phyloP scores from a whole-genome alignment of 2,113 vertebrate genomes.

The Myanophis thanlyinensis region DNA sequence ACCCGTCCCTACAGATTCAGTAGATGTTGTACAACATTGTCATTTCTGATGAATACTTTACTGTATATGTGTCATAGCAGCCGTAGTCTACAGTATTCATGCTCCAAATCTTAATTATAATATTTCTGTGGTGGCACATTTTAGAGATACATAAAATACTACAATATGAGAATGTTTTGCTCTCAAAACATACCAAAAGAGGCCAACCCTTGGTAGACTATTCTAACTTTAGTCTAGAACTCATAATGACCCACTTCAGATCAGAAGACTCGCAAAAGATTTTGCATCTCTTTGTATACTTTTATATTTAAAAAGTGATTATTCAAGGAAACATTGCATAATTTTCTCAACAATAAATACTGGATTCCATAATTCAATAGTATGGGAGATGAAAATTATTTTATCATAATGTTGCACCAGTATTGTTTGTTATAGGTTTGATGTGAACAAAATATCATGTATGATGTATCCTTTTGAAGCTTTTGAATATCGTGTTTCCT shows the following conservation, averaged over 20 bases:
- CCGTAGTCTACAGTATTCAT: not conserved
- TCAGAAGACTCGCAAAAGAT: not conserved
- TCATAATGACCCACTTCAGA: not conserved
- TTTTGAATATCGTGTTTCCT: not conserved
- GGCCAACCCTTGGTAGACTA: not conserved
- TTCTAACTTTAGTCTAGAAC: not conserved
- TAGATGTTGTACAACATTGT: not conserved
- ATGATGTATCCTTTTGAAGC: not conserved
- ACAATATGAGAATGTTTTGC: not conserved
- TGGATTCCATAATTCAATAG: not conserved
- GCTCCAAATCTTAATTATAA: not conserved
- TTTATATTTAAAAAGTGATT: not conserved
- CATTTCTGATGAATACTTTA: not conserved
- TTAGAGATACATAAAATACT: not conserved
- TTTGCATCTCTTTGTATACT: not conserved
- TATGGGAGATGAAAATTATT: not conserved
- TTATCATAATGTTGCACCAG: not conserved
- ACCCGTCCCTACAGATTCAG: not conserved
- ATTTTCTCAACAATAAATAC: not conserved
- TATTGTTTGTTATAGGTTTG: not conserved
- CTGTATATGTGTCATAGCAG: not conserved
- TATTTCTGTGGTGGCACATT: not conserved
- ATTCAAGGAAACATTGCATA: not conserved
- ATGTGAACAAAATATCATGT: not conserved
- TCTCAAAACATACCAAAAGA: not conserved